A percentile compares a stretch with the other conserved stretches of the same genome.
phyloP scores from a whole-genome alignment of 2,113 vertebrate genomes.

The Nannobrachium achirus region DNA sequence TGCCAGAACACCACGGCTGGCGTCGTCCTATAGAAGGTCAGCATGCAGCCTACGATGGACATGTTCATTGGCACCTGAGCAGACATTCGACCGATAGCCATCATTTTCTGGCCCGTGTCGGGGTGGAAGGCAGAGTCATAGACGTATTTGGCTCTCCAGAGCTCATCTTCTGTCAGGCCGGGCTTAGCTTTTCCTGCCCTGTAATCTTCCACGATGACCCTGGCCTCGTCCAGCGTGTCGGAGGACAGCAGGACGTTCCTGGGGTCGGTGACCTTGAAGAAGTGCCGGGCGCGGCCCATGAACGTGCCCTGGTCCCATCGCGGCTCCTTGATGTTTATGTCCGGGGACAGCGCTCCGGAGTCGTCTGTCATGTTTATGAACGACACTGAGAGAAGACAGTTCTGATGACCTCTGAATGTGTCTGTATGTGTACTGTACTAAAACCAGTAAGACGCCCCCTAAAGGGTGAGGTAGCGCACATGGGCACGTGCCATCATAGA shows the following conservation, averaged over 20 bases:
- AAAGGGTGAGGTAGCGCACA: too few species aligned
- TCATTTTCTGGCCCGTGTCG: constrained; percentile 96
- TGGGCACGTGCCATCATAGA: too few species aligned
- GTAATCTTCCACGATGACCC: constrained; percentile 85
- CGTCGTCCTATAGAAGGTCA: constrained; percentile 98
- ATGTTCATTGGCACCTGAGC: constrained; percentile 99
- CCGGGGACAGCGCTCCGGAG: constrained; percentile 81
- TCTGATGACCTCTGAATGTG: too few species aligned
- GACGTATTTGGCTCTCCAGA: constrained; percentile 95
- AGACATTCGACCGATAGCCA: constrained; percentile 95
- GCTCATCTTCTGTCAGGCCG: constrained; percentile 91
- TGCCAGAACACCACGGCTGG: constrained; percentile 96
- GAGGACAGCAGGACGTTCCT: constrained; percentile 90
- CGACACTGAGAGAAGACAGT: too few species aligned
- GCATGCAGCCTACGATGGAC: constrained; percentile 97
- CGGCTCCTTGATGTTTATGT: constrained; percentile 93
- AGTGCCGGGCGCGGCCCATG: constrained; percentile 91
- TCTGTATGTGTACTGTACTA: too few species aligned
- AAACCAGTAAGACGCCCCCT: too few species aligned
- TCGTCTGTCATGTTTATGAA: constrained; percentile 75
- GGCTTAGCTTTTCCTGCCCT: constrained; percentile 83
- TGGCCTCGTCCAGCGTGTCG: constrained; percentile 86
- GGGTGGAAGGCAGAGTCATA: constrained; percentile 98
- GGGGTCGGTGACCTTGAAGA: constrained; percentile 95
- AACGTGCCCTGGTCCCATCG: constrained; percentile 97